These are phyloP conservation scores for Callionymus lyra DNA, from an alignment of 2,113 vertebrate species.

Conservation along the genomic window DNA sequence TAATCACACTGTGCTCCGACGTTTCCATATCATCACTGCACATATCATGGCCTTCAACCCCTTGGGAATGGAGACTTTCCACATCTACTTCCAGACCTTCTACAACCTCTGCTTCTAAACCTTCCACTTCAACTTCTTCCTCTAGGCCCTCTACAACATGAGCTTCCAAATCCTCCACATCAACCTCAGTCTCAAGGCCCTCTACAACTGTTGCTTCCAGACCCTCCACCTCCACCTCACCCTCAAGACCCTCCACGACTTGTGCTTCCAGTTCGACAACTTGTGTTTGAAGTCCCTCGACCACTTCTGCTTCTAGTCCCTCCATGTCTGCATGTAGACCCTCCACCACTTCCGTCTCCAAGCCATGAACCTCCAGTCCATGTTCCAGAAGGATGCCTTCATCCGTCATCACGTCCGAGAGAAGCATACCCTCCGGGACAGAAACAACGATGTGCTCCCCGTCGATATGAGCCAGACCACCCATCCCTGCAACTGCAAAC, in stretches of 20 bases:
- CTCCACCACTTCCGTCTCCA: constrained; percentile 70
- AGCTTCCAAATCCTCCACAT: constrained; percentile 61
- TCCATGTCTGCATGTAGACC: constrained; percentile 68
- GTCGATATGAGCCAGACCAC: constrained; percentile 92
- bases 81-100: constrained; percentile 75
- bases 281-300: constrained; percentile 52
- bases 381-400: constrained; percentile 91
- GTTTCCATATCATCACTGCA: constrained; percentile 65
- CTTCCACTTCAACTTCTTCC: constrained; percentile 73
- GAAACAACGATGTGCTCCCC: constrained; percentile 98
- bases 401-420: constrained; percentile 91
- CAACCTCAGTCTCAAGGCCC: constrained; percentile 53
- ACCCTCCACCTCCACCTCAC: constrained; percentile 69
- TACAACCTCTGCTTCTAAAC: constrained; percentile 65
- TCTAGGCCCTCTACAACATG: constrained; percentile 80
- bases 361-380: constrained; percentile 80
- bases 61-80: constrained; percentile 57
- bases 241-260: constrained; percentile 77
- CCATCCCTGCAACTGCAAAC: constrained; percentile 86
- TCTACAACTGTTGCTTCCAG: constrained; percentile 53
- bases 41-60: constrained; percentile 59
- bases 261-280: constrained; percentile 59
- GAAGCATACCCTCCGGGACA: constrained; percentile 90
- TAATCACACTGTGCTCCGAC: constrained; percentile 80
- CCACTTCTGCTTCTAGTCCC: constrained; percentile 80